Evolutionary conservation across 2,797 vertebrate genomes (phyloP).

Genomic region (Bucorvus abyssinicus): DNA sequence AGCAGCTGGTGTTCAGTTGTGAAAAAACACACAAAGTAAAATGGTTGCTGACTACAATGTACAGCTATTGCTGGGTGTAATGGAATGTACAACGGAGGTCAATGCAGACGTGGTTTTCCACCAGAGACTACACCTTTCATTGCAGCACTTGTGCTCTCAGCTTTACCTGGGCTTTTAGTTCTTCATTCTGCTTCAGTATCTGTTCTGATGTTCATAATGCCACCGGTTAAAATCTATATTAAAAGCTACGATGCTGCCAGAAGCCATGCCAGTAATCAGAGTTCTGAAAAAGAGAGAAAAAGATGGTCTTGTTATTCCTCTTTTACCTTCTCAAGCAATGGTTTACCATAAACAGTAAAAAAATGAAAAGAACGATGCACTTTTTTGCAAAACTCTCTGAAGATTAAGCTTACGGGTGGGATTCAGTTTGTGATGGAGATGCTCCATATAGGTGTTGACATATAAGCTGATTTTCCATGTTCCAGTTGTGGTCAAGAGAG

Average conservation of each 20-base stretch:
- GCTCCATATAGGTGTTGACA: neutral
- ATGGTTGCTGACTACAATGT: conserved; percentile 82
- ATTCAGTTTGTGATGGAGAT: neutral
- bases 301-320: neutral
- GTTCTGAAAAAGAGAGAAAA: conserved; percentile 82
- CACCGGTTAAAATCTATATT: conserved; percentile 99
- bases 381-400: neutral
- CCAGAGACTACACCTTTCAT: conserved; percentile 74
- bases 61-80: conserved; percentile 83
- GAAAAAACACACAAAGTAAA: conserved; percentile 80
- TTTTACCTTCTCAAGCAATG: neutral
- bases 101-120: conserved; percentile 75
- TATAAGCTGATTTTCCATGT: neutral
- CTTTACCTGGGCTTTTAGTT: conserved; percentile 69
- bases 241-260: conserved; percentile 97
- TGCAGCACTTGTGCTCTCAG: conserved; percentile 81
- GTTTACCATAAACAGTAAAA: neutral
- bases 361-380: neutral
- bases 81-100: conserved; percentile 81
- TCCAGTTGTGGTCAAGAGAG: neutral
- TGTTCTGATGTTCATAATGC: conserved; percentile 98
- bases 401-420: neutral
- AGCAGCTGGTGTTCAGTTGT: conserved; percentile 82
- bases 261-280: conserved; percentile 97
- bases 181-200: conserved; percentile 83